Evolutionary conservation across 2,888 invertebrate genomes (phyloP).

Genomic region (Ectemnius continuus): DNA sequence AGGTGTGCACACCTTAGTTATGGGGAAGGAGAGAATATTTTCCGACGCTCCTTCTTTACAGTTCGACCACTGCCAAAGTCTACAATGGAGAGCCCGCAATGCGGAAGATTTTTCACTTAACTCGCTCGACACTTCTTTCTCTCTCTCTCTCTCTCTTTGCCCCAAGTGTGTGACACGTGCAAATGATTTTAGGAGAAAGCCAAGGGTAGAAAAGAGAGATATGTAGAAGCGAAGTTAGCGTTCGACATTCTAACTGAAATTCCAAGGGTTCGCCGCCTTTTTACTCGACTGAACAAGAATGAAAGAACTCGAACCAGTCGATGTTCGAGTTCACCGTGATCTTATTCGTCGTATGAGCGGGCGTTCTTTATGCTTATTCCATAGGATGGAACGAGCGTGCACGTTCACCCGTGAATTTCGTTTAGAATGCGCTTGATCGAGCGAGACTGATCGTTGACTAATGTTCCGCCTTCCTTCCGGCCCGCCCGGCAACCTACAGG

Average conservation of each 20-base stretch:
- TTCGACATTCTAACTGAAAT: not conserved
- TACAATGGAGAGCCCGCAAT: too few relatives aligned
- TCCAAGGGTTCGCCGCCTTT: not conserved
- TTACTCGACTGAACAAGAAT: not conserved
- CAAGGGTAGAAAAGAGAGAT: too few relatives aligned
- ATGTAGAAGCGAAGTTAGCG: not conserved
- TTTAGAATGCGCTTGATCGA: not conserved
- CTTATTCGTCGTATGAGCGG: not conserved
- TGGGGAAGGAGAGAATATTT: too few relatives aligned
- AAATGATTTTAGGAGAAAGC: too few relatives aligned
- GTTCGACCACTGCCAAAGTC: too few relatives aligned
- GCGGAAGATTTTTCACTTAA: too few relatives aligned
- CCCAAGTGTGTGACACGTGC: too few relatives aligned
- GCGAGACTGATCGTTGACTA: constrained; percentile 2
- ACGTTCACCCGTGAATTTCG: constrained; percentile 1
- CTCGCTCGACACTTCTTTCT: too few relatives aligned
- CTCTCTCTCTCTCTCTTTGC: too few relatives aligned
- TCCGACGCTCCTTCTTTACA: too few relatives aligned
- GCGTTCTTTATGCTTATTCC: constrained; percentile 7
- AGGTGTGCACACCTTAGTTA: too few relatives aligned
- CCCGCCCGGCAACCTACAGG: not conserved
- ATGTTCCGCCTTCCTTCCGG: not conserved
- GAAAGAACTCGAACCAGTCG: not conserved
- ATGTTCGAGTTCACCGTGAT: not conserved
- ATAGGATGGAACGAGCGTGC: constrained; percentile 7